Evolutionary conservation across 2,113 vertebrate genomes (phyloP), one percentile per base, ranked within the genome.

Genomic region (Sebastes schlegelii): DNA sequence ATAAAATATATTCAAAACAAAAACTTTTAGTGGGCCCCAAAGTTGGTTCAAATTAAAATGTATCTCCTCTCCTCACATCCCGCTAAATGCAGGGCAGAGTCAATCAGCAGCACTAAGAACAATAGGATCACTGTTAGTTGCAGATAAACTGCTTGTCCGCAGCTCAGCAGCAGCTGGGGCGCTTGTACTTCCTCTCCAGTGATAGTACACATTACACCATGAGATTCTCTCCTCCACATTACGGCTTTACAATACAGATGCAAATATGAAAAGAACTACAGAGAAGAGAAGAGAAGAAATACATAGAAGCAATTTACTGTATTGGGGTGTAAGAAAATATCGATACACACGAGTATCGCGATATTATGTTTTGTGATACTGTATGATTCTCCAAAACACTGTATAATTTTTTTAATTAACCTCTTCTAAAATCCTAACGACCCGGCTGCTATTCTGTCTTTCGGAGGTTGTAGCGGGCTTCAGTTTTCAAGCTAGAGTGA

Each of bases 111-210:
- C 68, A 19, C 76, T 26, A 48, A 34, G 34, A 34, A 0, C 34
- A 34, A 34, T 77, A 78, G 51, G 14, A 65, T 51, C 72, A 43
- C n/a, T 34, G 71, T 61, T 62, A 73, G 12, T 73, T 54, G 61
- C 65, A 80, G 65, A 76, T 60, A 60, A 75, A 70, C 40, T n/a
- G 26, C 58, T 51, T 63, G 16, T 80, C 71, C 64, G 54, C 58
- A 85, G 61, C 71, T 75, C 54, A 72, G 74, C 78, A 51, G 63
- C 45, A 77, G 67, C 54, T 16, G 48, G 13, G 5, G 2, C 4
- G 0, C 52, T 49, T 72, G 54, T 40, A 21, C 46, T 46, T 4
- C 10, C 51, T 79, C 19, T 62, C 11, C 6, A 19, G 34, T n/a
- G 48, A 51, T 11, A 52, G 3, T 13, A 11, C 10, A 16, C 23